Percentiles rank a stretch among this genome's conserved stretches.
These are phyloP conservation scores for Syngnathus acus DNA, from an alignment of 2,797 vertebrate species.

Conservation along the genomic window DNA sequence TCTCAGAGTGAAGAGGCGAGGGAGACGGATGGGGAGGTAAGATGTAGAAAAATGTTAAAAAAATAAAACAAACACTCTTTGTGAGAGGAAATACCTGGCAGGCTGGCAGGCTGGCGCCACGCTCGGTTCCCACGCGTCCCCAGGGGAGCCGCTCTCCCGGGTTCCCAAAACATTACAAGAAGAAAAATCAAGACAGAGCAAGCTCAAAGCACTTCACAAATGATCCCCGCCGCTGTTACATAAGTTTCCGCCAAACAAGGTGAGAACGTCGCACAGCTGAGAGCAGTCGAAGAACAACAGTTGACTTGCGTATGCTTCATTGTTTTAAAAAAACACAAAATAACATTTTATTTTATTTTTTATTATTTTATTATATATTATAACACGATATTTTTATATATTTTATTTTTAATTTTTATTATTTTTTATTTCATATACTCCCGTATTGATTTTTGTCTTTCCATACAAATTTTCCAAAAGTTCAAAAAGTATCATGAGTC, in stretches of 20 bases:
- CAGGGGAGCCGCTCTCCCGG: slow-evolving; percentile 39
- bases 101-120: slow-evolving; percentile 35
- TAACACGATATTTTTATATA: too few relatives aligned
- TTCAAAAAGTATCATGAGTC: too few relatives aligned
- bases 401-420: too few relatives aligned
- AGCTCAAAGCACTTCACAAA: slow-evolving; percentile 45
- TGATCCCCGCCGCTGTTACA: slow-evolving; percentile 25
- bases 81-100: slow-evolving; percentile 59
- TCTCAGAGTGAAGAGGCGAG: slow-evolving; percentile 29
- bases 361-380: too few relatives aligned
- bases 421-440: too few relatives aligned
- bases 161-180: slow-evolving; percentile 40
- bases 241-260: slow-evolving; percentile 49
- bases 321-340: too few relatives aligned
- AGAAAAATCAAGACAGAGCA: slow-evolving; percentile 37
- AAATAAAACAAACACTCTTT: slow-evolving; percentile 55
- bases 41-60: slow-evolving; percentile 30
- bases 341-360: too few relatives aligned
- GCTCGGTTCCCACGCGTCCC: slow-evolving; percentile 34
- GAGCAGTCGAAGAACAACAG: not conserved
- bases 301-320: slow-evolving; percentile 3
- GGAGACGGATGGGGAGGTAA: not conserved
- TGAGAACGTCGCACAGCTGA: slow-evolving; percentile 39
- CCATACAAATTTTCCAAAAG: too few relatives aligned
- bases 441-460: too few relatives aligned